phyloP scores from a whole-genome alignment of 2,797 vertebrate species.

The Gymnocypris eckloni region DNA sequence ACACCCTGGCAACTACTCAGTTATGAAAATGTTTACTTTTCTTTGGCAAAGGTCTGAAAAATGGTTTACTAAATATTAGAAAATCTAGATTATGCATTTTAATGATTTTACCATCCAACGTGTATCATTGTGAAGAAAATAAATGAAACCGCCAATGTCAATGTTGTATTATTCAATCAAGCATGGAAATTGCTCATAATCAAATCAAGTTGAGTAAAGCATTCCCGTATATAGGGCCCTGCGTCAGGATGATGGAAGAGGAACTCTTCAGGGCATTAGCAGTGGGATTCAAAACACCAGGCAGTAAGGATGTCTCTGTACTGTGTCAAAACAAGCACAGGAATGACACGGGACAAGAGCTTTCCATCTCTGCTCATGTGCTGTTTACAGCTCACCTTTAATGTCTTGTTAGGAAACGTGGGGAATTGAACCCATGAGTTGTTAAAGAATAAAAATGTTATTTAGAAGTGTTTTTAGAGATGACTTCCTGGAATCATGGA shows the following conservation, averaged over 20 bases:
- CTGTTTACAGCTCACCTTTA: conserved; percentile 1
- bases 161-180: conserved; percentile 68
- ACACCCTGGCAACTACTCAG: background rate
- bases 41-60: background rate
- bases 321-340: conserved; percentile 27
- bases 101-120: conserved; percentile 37
- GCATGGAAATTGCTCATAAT: conserved; percentile 78
- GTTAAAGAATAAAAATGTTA: conserved; percentile 5
- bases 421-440: background rate
- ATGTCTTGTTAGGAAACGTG: background rate
- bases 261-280: conserved; percentile 30
- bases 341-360: conserved; percentile 24
- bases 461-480: background rate
- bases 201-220: conserved; percentile 69
- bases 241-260: conserved; percentile 33
- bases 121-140: conserved; percentile 46
- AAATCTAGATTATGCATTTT: conserved; percentile 4
- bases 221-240: conserved; percentile 62
- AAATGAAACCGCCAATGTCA: conserved; percentile 65
- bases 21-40: background rate
- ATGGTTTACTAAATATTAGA: conserved; percentile 15
- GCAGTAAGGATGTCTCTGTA: conserved; percentile 29
- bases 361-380: background rate
- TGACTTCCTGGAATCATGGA: conserved; percentile 19
- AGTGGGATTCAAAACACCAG: conserved; percentile 18